A percentile compares a stretch with the other conserved stretches of the same genome.
Evolutionary conservation across 2,797 vertebrate species (phyloP).

Genomic region (Rallus crepitans): DNA sequence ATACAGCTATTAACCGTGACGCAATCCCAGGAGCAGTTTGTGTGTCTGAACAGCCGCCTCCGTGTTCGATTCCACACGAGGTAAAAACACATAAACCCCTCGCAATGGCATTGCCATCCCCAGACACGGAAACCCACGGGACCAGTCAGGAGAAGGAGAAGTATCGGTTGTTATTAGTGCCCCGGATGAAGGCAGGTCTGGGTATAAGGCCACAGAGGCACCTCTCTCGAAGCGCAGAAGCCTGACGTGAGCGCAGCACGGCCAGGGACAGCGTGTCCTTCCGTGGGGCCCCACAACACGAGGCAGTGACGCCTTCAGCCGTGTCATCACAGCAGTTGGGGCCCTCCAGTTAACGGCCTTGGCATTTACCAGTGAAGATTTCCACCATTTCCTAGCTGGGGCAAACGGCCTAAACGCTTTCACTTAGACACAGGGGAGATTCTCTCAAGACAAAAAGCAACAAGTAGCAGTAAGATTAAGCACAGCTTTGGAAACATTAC

Average conservation of each 20-base stretch:
- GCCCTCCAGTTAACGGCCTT: rapidly evolving
- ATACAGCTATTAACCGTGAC: neutral
- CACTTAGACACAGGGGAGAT: neutral
- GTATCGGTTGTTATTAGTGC: neutral
- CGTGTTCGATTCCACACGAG: neutral
- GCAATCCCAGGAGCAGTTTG: neutral
- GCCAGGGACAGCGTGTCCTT: neutral
- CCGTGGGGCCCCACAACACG: rapidly evolving
- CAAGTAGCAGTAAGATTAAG: neutral
- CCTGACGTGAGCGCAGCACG: neutral
- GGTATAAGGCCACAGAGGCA: neutral
- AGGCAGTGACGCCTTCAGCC: neutral
- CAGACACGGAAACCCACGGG: neutral
- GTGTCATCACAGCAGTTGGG: rapidly evolving
- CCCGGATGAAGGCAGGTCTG: neutral
- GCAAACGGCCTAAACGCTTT: neutral
- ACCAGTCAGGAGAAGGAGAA: neutral
- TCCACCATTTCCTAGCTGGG: neutral
- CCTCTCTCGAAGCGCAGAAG: too few relatives aligned
- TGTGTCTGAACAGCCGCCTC: neutral
- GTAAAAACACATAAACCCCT: neutral
- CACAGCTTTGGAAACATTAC: neutral
- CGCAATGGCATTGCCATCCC: neutral
- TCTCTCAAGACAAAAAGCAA: neutral
- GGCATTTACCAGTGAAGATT: neutral